A percentile compares a stretch with the other conserved stretches of the same genome.
Evolutionary conservation across 2,113 vertebrate genomes (phyloP).

Genomic region (Morone chrysops): DNA sequence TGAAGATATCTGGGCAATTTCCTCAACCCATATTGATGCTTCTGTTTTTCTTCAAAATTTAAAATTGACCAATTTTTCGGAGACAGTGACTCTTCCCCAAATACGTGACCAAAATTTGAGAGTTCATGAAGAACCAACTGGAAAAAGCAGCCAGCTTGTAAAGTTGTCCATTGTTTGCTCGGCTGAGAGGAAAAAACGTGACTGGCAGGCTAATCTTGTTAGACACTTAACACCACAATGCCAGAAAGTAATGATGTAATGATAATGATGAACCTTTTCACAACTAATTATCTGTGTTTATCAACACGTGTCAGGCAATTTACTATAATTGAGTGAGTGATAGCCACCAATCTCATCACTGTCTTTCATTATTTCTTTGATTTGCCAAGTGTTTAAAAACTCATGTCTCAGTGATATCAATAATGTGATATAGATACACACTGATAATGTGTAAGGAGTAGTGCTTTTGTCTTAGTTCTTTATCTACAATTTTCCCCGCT

Average conservation of each 20-base stretch:
- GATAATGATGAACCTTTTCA: constrained; percentile 78
- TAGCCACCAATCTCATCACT: constrained; percentile 40
- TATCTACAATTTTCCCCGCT: constrained; percentile 14
- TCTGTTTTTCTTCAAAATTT: background rate
- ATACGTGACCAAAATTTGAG: constrained; percentile 3
- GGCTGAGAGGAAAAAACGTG: constrained; percentile 76
- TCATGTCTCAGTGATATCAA: constrained; percentile 4
- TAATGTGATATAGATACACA: background rate
- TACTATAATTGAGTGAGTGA: constrained; percentile 68
- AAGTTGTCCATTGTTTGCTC: constrained; percentile 75
- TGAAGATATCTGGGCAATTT: no score
- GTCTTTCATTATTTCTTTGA: constrained; percentile 59
- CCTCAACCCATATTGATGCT: background rate
- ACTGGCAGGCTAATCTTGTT: constrained; percentile 79
- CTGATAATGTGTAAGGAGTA: constrained; percentile 6
- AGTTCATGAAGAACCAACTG: constrained; percentile 6
- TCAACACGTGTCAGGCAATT: constrained; percentile 70
- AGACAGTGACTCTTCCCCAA: background rate
- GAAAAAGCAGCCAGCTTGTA: constrained; percentile 44
- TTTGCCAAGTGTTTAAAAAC: constrained; percentile 51
- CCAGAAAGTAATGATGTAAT: constrained; percentile 76
- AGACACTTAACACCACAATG: constrained; percentile 73
- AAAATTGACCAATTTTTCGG: no score
- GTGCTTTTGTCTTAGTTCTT: constrained; percentile 42
- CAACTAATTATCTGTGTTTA: constrained; percentile 80